A percentile compares a stretch with the other conserved stretches of the same genome.
These are phyloP conservation scores for Drosophila mulleri DNA, from an alignment of 2,888 invertebrate genomes.

Conservation along the genomic window DNA sequence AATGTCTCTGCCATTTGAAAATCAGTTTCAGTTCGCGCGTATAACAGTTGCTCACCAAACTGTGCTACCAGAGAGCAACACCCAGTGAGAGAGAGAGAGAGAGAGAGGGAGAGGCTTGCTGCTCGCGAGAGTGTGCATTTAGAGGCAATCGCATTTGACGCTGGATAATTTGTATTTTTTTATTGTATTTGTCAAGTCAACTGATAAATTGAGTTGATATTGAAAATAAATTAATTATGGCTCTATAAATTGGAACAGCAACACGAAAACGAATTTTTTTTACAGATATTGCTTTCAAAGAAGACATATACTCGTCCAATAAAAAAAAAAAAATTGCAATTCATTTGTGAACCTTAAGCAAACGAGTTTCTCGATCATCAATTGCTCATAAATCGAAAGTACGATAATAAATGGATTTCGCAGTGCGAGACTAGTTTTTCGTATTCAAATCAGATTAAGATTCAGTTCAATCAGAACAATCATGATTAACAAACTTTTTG, in stretches of 20 bases:
- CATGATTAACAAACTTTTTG: constrained; percentile 30
- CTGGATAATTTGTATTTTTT: constrained; percentile 63
- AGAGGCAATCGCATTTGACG: constrained; percentile 27
- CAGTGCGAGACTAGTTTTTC: constrained; percentile 37
- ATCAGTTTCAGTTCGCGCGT: constrained; percentile 43
- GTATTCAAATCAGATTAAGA: constrained; percentile 29
- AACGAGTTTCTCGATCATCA: constrained; percentile 31
- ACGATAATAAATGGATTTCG: constrained; percentile 12
- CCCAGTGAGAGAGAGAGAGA: neutral
- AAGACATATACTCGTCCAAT: neutral
- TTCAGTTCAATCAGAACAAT: constrained; percentile 24
- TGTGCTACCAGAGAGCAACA: constrained; percentile 38
- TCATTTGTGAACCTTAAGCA: constrained; percentile 2
- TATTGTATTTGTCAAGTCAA: constrained; percentile 77
- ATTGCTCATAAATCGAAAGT: constrained; percentile 28
- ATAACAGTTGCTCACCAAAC: constrained; percentile 55
- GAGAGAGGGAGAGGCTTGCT: constrained; percentile 5
- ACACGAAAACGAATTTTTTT: constrained; percentile 14
- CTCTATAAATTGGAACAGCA: constrained; percentile 52
- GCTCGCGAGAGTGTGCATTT: constrained; percentile 3
- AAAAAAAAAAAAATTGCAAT: neutral
- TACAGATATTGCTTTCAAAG: constrained; percentile 5
- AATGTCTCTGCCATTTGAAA: constrained; percentile 70
- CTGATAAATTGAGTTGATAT: constrained; percentile 81
- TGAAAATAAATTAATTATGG: constrained; percentile 80